phyloP scores from a whole-genome alignment of 2,113 vertebrate species.

The Regulus satrapa region DNA sequence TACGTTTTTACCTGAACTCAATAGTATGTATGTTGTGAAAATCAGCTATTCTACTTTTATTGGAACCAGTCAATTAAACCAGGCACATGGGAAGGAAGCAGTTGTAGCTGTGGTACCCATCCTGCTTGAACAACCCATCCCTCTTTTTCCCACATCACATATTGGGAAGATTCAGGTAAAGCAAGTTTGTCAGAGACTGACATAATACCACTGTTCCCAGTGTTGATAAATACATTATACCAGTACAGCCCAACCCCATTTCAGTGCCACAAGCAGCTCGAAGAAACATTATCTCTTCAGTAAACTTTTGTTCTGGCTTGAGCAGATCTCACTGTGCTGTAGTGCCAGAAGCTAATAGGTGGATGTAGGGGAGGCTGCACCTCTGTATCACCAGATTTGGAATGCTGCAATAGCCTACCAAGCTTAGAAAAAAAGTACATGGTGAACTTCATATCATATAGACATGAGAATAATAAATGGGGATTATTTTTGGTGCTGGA shows the following conservation, averaged over 20 bases:
- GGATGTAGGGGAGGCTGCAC: background rate
- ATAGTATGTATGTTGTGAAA: background rate
- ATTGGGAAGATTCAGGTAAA: background rate
- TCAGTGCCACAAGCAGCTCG: background rate
- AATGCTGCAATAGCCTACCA: background rate
- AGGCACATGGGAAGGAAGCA: background rate
- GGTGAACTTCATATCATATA: background rate
- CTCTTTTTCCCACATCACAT: background rate
- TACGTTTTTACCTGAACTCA: background rate
- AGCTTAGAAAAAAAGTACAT: background rate
- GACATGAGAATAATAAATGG: background rate
- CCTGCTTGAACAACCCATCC: background rate
- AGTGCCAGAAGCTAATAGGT: background rate
- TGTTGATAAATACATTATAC: background rate
- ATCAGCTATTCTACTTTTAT: background rate
- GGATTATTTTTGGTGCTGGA: background rate
- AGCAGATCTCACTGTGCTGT: background rate
- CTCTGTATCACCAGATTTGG: background rate
- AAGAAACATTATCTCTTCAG: background rate
- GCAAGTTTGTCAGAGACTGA: background rate
- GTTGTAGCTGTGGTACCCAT: background rate
- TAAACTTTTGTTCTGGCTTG: background rate
- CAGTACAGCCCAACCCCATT: background rate
- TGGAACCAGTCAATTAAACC: background rate
- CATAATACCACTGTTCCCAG: background rate